Evolutionary conservation across 2,113 vertebrate species (phyloP).

Genomic region (Ahaetulla prasina): DNA sequence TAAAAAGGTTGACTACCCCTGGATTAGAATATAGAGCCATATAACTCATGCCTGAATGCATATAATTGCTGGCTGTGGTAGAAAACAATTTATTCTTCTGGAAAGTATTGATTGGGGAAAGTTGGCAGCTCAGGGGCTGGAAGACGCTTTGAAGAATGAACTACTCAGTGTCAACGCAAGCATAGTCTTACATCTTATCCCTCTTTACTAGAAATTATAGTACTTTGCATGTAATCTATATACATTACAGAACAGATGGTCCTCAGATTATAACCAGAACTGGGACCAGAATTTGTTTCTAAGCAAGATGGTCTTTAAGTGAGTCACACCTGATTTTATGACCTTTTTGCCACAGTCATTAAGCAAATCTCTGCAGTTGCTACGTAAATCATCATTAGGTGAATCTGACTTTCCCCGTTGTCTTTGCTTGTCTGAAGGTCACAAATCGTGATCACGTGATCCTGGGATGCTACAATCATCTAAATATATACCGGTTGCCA

Average conservation of each 20-base stretch:
- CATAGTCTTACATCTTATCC: not conserved
- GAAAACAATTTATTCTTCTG: not conserved
- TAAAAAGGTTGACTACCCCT: too few relatives aligned
- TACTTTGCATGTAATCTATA: not conserved
- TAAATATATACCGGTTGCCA: too few relatives aligned
- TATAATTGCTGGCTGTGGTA: not conserved
- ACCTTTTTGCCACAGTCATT: not conserved
- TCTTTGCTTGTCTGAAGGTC: not conserved
- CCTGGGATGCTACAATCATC: not conserved
- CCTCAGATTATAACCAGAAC: not conserved
- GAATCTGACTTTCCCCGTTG: not conserved
- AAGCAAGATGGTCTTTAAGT: not conserved
- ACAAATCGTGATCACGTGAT: not conserved
- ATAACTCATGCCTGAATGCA: not conserved
- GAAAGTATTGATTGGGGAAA: not conserved
- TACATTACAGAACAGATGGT: not conserved
- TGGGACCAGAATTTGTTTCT: not conserved
- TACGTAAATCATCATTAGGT: not conserved
- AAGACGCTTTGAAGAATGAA: not conserved
- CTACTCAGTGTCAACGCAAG: not conserved
- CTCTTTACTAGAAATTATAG: not conserved
- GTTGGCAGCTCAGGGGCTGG: not conserved
- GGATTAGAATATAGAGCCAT: not conserved
- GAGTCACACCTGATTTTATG: not conserved
- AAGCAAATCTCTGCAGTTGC: not conserved